A percentile compares a stretch with the other conserved stretches of the same genome.
Evolutionary conservation across 2,113 vertebrate genomes (phyloP).

Genomic region (Prochilodus magdalenae): DNA sequence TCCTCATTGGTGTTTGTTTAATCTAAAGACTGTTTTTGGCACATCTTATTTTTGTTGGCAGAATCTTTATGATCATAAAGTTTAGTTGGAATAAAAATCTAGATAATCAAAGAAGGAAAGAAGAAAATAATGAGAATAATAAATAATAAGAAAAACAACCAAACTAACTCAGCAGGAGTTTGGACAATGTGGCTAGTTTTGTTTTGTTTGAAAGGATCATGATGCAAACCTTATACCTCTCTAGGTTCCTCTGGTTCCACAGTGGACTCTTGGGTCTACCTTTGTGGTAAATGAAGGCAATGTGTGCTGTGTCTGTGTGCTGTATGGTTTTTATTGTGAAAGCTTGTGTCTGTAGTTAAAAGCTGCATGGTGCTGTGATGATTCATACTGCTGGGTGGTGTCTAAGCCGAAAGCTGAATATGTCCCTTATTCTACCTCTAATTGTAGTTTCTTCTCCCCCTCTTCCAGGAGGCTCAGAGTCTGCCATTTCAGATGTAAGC

Average conservation of each 20-base stretch:
- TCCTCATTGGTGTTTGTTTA: too few relatives aligned
- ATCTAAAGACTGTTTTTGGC: too few relatives aligned
- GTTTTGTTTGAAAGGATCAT: conserved; percentile 59
- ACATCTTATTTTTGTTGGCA: too few relatives aligned
- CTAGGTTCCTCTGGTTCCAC: conserved; percentile 83
- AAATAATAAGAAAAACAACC: too few relatives aligned
- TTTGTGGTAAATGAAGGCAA: conserved; percentile 92
- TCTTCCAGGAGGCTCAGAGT: conserved; percentile 86
- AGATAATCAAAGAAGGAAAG: not conserved
- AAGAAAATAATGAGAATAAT: too few relatives aligned
- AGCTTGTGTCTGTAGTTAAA: too few relatives aligned
- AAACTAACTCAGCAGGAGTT: too few relatives aligned
- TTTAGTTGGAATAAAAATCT: too few relatives aligned
- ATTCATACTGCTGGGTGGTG: not conserved
- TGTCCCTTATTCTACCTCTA: not conserved
- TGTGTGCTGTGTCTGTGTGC: conserved; percentile 68
- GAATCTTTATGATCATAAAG: not conserved
- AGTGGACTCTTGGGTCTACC: conserved; percentile 95
- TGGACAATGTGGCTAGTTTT: too few relatives aligned
- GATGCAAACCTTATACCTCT: conserved; percentile 70
- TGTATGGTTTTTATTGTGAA: conserved; percentile 56
- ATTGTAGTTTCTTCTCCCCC: not conserved
- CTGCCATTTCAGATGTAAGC: conserved; percentile 94
- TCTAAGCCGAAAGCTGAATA: not conserved
- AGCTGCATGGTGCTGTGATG: not conserved